Evolutionary conservation across 2,797 vertebrate genomes (phyloP).

Genomic region (Dendrocincla fuliginosa): DNA sequence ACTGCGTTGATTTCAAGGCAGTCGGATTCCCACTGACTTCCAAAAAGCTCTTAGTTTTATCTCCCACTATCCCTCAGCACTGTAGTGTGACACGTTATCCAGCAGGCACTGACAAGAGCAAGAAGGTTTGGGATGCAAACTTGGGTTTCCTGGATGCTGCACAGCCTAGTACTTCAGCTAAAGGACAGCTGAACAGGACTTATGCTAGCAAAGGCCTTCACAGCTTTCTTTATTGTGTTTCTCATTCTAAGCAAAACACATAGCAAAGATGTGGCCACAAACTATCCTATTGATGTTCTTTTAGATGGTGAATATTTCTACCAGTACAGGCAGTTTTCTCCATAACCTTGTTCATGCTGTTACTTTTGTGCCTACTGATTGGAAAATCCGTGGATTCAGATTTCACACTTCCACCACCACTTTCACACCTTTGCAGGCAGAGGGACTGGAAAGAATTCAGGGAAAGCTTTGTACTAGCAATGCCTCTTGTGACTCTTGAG

Average conservation of each 20-base stretch:
- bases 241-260: not conserved
- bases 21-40: not conserved
- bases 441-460: not conserved
- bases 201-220: not conserved
- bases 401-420: not conserved
- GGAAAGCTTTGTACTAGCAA: not conserved
- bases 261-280: not conserved
- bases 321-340: not conserved
- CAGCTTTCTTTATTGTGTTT: not conserved
- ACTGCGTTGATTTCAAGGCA: not conserved
- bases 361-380: not conserved
- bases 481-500: not conserved
- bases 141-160: not conserved
- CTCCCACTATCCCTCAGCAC: not conserved
- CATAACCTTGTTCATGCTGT: not conserved
- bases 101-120: accelerated
- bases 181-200: not conserved
- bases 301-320: not conserved
- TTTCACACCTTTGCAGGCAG: not conserved
- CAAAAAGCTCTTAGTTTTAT: not conserved
- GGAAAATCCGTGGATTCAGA: not conserved
- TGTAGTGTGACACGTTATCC: accelerated
- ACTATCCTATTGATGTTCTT: not conserved
- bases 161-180: not conserved
- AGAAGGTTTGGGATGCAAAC: not conserved